Evolutionary conservation across 2,113 vertebrate species (phyloP), one percentile per base, ranked within the genome.

Genomic region (Zingel zingel): DNA sequence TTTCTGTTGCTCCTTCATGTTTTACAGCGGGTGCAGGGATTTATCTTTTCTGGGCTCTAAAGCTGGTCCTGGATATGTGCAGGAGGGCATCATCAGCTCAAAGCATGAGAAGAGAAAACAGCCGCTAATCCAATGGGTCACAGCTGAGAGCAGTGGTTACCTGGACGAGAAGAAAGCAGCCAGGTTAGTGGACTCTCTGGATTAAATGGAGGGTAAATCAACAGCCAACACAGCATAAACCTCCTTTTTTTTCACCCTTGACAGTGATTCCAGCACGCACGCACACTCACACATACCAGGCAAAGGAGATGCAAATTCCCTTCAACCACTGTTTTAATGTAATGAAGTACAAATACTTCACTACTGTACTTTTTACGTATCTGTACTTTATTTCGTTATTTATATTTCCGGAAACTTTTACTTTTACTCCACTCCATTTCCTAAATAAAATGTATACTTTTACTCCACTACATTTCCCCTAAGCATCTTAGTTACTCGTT

Each of bases 61-160:
- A 74, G 69, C 66, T 81, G 76, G 57, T 91, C 86, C 84, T 73
- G 69, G 74, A 88, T 87, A 76, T 74, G 64, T 63, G 56, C 78
- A 79, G 77, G 30, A 58, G 62, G 64, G 89, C 79, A 43, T 36
- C 2, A 0, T 50, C 43, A 4, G 51, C 78, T 77, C 75, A 56
- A n/a, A 88, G 56, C n/a, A 58, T 5, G 45, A 69, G 67, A 47
- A 43, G 56, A 74, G 64, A 15, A 58, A 81, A 71, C 78, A 82
- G 70, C 79, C 21, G 87, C 27, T 47, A n/a, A 79, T 61, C 23
- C 0, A 56, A 23, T 2, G 62, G 54, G 27, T 85, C 47, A 72
- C 81, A 82, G 66, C 9, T 1, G 50, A 50, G 63, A 83, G 77
- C 79, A 11, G 79, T 15, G 65, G 93, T 85, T 95, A 95, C 92